phyloP scores from a whole-genome alignment of 2,113 vertebrate genomes.

The Mormyrus iriodes region DNA sequence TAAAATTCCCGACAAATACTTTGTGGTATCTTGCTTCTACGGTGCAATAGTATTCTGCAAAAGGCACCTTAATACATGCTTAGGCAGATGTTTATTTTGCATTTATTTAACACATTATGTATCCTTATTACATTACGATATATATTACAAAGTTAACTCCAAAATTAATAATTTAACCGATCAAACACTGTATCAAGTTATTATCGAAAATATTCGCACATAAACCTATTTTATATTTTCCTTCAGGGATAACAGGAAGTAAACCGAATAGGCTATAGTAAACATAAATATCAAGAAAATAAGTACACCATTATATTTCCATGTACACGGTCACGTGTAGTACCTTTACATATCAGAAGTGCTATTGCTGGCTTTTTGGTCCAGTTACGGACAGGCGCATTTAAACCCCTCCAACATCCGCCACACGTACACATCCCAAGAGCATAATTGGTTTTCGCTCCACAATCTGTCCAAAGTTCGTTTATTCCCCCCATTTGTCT shows the following conservation, averaged over 20 bases:
- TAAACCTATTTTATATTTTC: neutral
- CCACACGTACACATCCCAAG: neutral
- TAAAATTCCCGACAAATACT: no score
- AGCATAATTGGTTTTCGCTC: constrained; percentile 21
- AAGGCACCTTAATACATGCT: neutral
- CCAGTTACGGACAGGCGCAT: neutral
- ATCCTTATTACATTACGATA: neutral
- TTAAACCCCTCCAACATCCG: neutral
- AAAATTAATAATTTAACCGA: neutral
- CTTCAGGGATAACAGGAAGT: neutral
- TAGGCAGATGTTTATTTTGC: neutral
- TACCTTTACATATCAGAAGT: neutral
- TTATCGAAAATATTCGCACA: neutral
- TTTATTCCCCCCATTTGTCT: neutral
- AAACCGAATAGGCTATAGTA: neutral
- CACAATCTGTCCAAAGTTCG: constrained; percentile 15
- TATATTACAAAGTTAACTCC: neutral
- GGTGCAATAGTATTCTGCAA: neutral
- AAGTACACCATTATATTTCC: neutral
- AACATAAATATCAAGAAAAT: neutral
- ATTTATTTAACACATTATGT: neutral
- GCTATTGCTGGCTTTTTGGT: neutral
- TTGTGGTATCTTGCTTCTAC: neutral
- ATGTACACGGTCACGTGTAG: neutral
- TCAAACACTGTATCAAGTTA: neutral